These are phyloP conservation scores for Volucella inanis DNA, from an alignment of 2,888 invertebrate species.

Conservation along the genomic window DNA sequence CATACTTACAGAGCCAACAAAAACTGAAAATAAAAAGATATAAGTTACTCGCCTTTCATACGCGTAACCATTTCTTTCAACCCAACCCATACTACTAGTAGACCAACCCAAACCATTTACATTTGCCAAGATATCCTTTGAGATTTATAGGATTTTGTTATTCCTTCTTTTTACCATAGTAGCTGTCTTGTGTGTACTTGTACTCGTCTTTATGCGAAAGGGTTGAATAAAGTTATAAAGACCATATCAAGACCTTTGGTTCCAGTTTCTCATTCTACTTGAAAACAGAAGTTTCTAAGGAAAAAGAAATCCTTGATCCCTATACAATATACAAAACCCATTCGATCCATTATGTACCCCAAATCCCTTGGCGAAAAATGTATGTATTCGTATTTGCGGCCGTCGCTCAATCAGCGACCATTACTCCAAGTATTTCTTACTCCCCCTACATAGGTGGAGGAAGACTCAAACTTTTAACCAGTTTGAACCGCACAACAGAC, in stretches of 20 bases:
- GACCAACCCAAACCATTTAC: not conserved
- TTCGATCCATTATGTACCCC: constrained; percentile 65
- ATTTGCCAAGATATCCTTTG: constrained; percentile 57
- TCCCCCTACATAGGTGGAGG: not conserved
- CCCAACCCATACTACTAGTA: not conserved
- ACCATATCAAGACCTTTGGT: constrained; percentile 33
- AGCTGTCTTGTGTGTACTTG: not conserved
- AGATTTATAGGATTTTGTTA: constrained; percentile 51
- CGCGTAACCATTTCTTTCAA: constrained; percentile 25
- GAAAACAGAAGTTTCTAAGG: constrained; percentile 11
- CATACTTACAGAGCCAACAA: constrained; percentile 6
- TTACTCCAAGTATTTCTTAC: not conserved
- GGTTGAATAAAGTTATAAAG: constrained; percentile 64
- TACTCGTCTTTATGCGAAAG: constrained; percentile 37
- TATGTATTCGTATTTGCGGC: constrained; percentile 9
- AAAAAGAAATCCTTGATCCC: constrained; percentile 41
- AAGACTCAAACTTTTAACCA: constrained; percentile 51
- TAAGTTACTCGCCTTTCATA: constrained; percentile 27
- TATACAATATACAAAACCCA: constrained; percentile 64
- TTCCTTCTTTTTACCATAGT: constrained; percentile 5
- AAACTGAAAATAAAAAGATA: not conserved
- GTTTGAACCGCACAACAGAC: constrained; percentile 63
- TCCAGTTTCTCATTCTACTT: not conserved
- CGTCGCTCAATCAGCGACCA: constrained; percentile 58
- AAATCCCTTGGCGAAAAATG: constrained; percentile 46